These are phyloP conservation scores for Crioceris asparagi DNA, from an alignment of 2,888 invertebrate genomes.

Conservation along the genomic window DNA sequence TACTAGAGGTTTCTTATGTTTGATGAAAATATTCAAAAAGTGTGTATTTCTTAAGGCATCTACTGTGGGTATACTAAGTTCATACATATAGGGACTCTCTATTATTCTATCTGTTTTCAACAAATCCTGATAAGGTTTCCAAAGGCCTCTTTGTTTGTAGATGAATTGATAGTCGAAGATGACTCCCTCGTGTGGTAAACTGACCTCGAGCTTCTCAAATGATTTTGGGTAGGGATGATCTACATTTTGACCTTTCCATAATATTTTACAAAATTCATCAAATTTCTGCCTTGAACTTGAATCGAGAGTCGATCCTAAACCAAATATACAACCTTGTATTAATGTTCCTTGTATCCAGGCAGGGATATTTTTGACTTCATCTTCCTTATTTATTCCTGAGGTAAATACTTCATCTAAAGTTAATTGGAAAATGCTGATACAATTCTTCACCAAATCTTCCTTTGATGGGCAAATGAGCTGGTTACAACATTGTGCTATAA, in stretches of 20 bases:
- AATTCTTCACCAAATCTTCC: slow-evolving; percentile 33
- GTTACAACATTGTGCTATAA: slow-evolving; percentile 40
- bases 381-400: slow-evolving; percentile 24
- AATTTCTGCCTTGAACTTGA: slow-evolving; percentile 56
- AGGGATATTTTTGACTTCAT: slow-evolving; percentile 38
- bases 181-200: slow-evolving; percentile 45
- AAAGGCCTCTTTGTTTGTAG: slow-evolving; percentile 46
- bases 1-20: slow-evolving; percentile 52
- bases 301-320: slow-evolving; percentile 70
- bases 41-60: slow-evolving; percentile 46
- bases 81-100: slow-evolving; percentile 36
- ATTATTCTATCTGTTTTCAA: slow-evolving; percentile 38
- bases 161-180: slow-evolving; percentile 49
- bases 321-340: slow-evolving; percentile 58
- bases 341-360: slow-evolving; percentile 44
- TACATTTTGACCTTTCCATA: slow-evolving; percentile 40
- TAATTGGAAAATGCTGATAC: slow-evolving; percentile 32
- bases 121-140: slow-evolving; percentile 48
- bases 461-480: slow-evolving; percentile 31
- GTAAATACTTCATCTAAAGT: slow-evolving; percentile 30
- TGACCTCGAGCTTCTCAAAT: slow-evolving; percentile 45
- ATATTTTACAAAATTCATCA: slow-evolving; percentile 50
- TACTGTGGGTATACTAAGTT: slow-evolving; percentile 45
- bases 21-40: slow-evolving; percentile 44
- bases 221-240: slow-evolving; percentile 42